Percentiles rank a stretch among this genome's conserved stretches.
phyloP scores from a whole-genome alignment of 2,113 vertebrate genomes.

The Pholis gunnellus region DNA sequence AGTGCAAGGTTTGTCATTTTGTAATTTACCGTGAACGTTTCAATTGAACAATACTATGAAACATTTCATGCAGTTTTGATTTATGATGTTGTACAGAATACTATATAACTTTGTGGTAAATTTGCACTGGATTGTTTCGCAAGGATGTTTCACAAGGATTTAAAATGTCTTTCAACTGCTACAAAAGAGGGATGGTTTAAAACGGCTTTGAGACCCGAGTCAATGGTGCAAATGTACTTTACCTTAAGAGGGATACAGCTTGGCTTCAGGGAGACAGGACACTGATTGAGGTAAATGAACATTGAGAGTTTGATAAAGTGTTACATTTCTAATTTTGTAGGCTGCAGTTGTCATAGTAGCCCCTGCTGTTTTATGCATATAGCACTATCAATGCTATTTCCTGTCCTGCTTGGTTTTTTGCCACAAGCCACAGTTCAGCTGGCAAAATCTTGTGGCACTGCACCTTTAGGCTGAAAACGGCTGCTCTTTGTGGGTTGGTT shows the following conservation, averaged over 20 bases:
- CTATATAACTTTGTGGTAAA: not conserved
- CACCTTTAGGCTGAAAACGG: not conserved
- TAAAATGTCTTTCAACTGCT: not conserved
- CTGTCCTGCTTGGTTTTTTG: not conserved
- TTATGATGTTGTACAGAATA: not conserved
- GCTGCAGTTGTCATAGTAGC: not conserved
- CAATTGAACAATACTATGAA: not conserved
- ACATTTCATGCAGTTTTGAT: not conserved
- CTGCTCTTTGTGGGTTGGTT: not conserved
- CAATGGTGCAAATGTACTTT: not conserved
- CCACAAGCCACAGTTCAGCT: not conserved
- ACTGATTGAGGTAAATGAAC: not conserved
- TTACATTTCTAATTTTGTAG: not conserved
- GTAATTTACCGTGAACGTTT: too few species aligned
- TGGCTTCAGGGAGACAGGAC: not conserved
- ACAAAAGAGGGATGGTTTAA: not conserved
- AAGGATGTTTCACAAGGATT: too few species aligned
- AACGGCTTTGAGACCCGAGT: not conserved
- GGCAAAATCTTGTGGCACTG: not conserved
- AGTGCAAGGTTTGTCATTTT: slow-evolving; percentile 19
- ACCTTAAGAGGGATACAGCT: not conserved
- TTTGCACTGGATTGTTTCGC: not conserved
- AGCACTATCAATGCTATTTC: not conserved
- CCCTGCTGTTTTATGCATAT: not conserved
- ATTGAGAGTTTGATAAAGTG: not conserved